These are phyloP conservation scores for Deilephila elpenor DNA, from an alignment of 2,888 invertebrate genomes.

Conservation along the genomic window DNA sequence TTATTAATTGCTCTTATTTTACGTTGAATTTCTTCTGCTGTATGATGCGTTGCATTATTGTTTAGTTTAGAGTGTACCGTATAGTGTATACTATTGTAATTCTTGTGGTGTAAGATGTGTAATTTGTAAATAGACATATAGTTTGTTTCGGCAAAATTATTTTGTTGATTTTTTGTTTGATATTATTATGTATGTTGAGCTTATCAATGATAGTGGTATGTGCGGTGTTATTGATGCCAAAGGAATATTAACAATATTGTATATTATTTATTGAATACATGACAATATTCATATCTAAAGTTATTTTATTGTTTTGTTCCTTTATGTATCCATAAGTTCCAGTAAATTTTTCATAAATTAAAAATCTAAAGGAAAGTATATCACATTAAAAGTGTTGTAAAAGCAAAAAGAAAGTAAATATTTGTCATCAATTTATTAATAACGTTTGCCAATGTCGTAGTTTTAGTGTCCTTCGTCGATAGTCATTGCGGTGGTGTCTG, in stretches of 20 bases:
- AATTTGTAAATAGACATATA: slow-evolving; percentile 48
- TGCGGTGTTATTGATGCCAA: slow-evolving; percentile 65
- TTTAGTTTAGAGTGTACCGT: background rate
- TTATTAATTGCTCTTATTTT: background rate
- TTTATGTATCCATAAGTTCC: background rate
- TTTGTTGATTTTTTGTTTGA: slow-evolving; percentile 45
- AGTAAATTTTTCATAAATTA: too few species aligned
- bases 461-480: slow-evolving; percentile 49
- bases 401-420: too few species aligned
- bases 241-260: slow-evolving; percentile 64
- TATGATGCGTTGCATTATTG: background rate
- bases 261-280: slow-evolving; percentile 76
- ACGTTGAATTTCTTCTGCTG: background rate
- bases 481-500: slow-evolving; percentile 44
- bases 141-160: slow-evolving; percentile 45
- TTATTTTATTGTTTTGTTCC: slow-evolving; percentile 46
- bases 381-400: too few species aligned
- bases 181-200: slow-evolving; percentile 66
- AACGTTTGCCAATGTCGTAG: background rate
- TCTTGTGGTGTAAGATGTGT: slow-evolving; percentile 40
- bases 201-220: slow-evolving; percentile 70
- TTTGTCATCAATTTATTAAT: background rate
- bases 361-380: too few species aligned
- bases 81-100: background rate
- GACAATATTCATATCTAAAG: slow-evolving; percentile 67